Evolutionary conservation across 92 coral and sea anemone species (phyloP).

Genomic region (Porites divaricata): DNA sequence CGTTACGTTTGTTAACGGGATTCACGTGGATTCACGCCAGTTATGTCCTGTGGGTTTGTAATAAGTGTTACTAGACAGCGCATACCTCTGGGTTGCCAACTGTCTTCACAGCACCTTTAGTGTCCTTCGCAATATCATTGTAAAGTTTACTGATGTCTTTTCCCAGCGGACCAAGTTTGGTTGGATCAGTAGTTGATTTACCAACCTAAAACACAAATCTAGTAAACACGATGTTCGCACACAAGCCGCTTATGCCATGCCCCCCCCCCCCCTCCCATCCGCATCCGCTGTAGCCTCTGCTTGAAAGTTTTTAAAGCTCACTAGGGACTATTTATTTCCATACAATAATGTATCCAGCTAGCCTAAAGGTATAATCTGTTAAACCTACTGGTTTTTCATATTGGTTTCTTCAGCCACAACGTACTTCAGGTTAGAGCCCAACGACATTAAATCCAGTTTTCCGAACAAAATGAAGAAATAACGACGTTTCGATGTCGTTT

Average conservation of each 20-base stretch:
- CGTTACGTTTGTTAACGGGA: too few species aligned
- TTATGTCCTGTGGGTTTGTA: background rate
- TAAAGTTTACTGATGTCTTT: conserved; percentile 89
- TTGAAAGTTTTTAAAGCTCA: background rate
- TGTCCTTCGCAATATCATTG: conserved; percentile 85
- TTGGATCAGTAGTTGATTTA: conserved; percentile 90
- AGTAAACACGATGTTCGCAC: background rate
- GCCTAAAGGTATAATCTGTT: too few species aligned
- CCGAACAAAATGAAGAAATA: too few species aligned
- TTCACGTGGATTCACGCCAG: too few species aligned
- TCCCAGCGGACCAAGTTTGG: conserved; percentile 91
- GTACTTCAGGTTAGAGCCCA: too few species aligned
- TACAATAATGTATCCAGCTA: too few species aligned
- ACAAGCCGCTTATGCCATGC: background rate
- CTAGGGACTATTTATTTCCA: too few species aligned
- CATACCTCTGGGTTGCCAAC: conserved; percentile 93
- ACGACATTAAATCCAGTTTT: too few species aligned
- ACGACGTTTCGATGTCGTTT: too few species aligned
- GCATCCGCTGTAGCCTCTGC: background rate
- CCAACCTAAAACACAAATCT: conserved; percentile 72
- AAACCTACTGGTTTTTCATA: too few species aligned
- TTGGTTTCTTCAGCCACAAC: too few species aligned
- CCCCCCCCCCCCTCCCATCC: too few species aligned
- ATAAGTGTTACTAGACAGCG: background rate
- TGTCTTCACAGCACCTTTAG: conserved; percentile 93